Base-by-base conservation (phyloP, 2,888 invertebrate genomes). In the Drosophila vallismaia region DNA sequence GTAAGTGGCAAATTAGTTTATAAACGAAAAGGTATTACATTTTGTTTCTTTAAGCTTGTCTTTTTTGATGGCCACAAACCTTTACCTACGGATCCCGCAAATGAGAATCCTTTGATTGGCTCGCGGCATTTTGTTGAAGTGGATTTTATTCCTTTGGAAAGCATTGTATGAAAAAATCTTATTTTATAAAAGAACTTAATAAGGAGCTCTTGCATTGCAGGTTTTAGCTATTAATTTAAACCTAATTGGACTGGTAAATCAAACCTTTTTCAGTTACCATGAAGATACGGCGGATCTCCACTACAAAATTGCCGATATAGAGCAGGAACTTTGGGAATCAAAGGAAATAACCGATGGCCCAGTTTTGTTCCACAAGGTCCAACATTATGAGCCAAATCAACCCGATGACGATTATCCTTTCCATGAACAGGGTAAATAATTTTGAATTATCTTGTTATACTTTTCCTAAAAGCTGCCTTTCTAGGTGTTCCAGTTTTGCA, bases 1-100 rank as follows among this genome's bases (percentile, higher is more conserved):
- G 79, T 79, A 29, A 45, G 74, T 45, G 5, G 1, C 4, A 7
- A 1, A 3, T 4, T 0, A 5, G 6, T 19, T 28, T 10, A 9
- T 9, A 31, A 31, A 31, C 19, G 19, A 31, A 29, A 31, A 31
- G 9, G 31, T 31, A 3, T 8, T 31, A 31, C 6, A 29, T 8
- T 2, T 10, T 36, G 36, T n/a, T 36, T 36, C 10, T 36, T 98
- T 71, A 96, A 97, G 94, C 93, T 99, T 70, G 92, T 99, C 77
- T 99, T 99, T 93, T 97, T 99, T 88, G 99, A 99, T 89, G 99
- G 99, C 0, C 99, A 99, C 91, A 99, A 99, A 92, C 98, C 99
- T 0, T 98, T 98, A 90, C 90, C 94, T 1, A 90, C 93, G 1
- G 91, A 40, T 98, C 98, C 98, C 94, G 95, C 0, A 0, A 94